These are phyloP conservation scores for Exaiptasia diaphana DNA, from an alignment of 64 coral and sea anemone species.

Conservation along the genomic window DNA sequence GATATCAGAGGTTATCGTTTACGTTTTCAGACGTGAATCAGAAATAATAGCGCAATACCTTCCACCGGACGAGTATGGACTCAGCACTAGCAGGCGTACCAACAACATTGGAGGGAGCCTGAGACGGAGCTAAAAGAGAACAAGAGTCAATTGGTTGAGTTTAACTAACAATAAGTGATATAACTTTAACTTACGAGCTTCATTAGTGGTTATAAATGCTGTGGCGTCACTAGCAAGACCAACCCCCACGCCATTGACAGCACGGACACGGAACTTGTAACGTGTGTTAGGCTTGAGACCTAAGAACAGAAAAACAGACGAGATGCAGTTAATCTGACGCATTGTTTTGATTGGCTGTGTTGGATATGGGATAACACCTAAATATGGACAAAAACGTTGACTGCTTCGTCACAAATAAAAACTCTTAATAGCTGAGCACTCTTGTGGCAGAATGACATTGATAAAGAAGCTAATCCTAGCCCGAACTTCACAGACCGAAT, in stretches of 20 bases:
- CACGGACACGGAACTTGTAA: slow-evolving; percentile 72
- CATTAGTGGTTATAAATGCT: slow-evolving; percentile 19
- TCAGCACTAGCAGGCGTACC: slow-evolving; percentile 45
- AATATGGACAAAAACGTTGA: too few relatives aligned
- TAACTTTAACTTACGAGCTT: slow-evolving; percentile 35
- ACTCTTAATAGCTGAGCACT: too few relatives aligned
- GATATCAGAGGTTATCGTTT: too few relatives aligned
- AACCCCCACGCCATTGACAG: slow-evolving; percentile 68
- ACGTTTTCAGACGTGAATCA: too few relatives aligned
- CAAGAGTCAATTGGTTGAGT: neutral
- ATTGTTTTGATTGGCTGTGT: too few relatives aligned
- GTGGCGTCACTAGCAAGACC: slow-evolving; percentile 72
- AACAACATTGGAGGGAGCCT: slow-evolving; percentile 35
- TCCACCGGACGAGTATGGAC: slow-evolving; percentile 73
- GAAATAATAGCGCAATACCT: neutral
- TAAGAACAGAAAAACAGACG: too few relatives aligned
- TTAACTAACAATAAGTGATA: neutral
- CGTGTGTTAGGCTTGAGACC: slow-evolving; percentile 63
- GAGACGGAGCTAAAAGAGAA: slow-evolving; percentile 60
- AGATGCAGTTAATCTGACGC: too few relatives aligned
- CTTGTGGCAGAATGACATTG: too few relatives aligned
- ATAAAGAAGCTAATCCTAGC: too few relatives aligned
- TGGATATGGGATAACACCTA: too few relatives aligned
- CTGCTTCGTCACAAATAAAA: too few relatives aligned
- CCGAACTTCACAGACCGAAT: too few relatives aligned